Base-by-base conservation (phyloP, 2,888 invertebrate genomes). In the Caenorhabditis afra region DNA sequence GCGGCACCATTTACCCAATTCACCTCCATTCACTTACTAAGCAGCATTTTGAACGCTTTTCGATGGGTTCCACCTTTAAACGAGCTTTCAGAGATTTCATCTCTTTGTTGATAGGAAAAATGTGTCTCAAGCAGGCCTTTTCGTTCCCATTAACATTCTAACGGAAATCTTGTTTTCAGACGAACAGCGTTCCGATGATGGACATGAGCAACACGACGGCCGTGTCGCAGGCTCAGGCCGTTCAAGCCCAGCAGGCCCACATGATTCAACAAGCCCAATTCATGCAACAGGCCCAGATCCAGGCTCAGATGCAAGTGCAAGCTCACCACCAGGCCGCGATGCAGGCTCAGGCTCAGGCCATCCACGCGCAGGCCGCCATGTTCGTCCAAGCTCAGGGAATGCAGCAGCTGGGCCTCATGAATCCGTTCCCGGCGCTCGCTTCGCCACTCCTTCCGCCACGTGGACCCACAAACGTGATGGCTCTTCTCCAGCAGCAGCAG, bases 401-500 rank as follows among this genome's bases (percentile, higher is more conserved):
- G 4, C 29, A 29, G 29, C 29, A 29, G 7, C 29, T 29, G 29
- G 29, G 29, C 29, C 29, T 29, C 7, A 3, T 29, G 29, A 59
- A 68, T 11, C 22, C 52, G 10, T 20, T 68, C 14, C 18, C 20
- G 0, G 35, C 59, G 3, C 68, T 59, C 20, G 18, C 44, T 12
- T 7, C 59, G 44, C 59, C 52, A 11, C 8, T 65, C 23, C 39
- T 65, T 8, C 14, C 45, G 20, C 45, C 47, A 22, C 29, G 55
- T 22, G 14, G 49, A 7, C 53, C 68, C 18, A 10, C 23, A 11
- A 71, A 61, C 37, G 8, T 71, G 55, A 71, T 71, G 62, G 49
- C 49, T 11, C 47, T 71, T 23, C 18, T 71, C 22, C 71, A 55
- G 22, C 61, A 23, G 18, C 61, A 57, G 50, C 58, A 22, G 39